These are phyloP conservation scores for Xerus inauris DNA, from an alignment of 2,113 vertebrate genomes.

Conservation along the genomic window DNA sequence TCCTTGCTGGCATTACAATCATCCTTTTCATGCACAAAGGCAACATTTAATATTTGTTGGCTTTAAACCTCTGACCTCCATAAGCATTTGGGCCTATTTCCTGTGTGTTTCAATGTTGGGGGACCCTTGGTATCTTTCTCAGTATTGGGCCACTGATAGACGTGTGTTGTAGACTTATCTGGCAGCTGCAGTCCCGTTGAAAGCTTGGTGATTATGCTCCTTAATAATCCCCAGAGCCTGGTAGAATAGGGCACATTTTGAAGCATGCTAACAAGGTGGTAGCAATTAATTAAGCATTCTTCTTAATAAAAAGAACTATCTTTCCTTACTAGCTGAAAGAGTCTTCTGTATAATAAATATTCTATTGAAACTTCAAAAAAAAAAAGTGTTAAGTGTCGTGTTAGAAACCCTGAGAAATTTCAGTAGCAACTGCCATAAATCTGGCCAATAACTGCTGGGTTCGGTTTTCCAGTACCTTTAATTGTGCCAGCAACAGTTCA, in stretches of 20 bases:
- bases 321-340: not conserved
- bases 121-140: not conserved
- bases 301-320: slow-evolving; percentile 44
- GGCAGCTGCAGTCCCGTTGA: not conserved
- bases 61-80: not conserved
- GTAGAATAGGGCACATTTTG: not conserved
- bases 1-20: not conserved
- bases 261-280: not conserved
- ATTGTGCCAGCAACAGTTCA: not conserved
- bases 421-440: not conserved
- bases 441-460: not conserved
- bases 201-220: not conserved
- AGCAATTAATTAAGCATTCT: slow-evolving; percentile 70
- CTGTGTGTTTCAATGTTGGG: not conserved
- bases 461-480: not conserved
- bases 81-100: not conserved
- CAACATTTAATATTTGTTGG: not conserved
- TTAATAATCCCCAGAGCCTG: not conserved
- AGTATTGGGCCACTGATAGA: not conserved
- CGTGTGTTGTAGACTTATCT: not conserved
- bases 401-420: not conserved
- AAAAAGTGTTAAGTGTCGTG: no score
- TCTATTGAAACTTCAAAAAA: not conserved
- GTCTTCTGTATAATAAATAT: not conserved
- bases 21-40: not conserved